Evolutionary conservation across 2,888 invertebrate genomes (phyloP), one percentile per base, ranked within the genome.

Genomic region (Dinocampus coccinellae): DNA sequence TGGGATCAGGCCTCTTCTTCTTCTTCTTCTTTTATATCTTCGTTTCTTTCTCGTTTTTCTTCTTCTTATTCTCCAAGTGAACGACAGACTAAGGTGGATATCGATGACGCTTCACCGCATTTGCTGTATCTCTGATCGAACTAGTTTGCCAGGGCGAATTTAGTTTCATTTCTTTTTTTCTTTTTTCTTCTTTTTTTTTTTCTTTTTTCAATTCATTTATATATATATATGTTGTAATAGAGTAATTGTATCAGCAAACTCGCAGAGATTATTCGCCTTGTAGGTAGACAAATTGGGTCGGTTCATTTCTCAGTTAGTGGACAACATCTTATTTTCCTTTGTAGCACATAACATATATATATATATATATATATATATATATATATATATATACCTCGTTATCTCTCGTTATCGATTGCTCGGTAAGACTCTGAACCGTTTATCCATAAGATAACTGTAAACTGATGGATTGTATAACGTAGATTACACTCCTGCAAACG

Each of bases 371-470:
- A 7, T 29, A 7, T 29, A 29, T 29, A n/a, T n/a, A n/a, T n/a
- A 78, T 47, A 47, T 47, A 47, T 16, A 42, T 42, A 47, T 47
- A 47, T 47, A 74, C 76, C 79, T 80, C 76, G 80, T 84, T 83
- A 83, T 84, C 83, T 79, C 74, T 73, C 71, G 77, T 78, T 85
- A 84, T 84, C 83, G 80, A 84, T 81, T 80, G 79, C 80, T 79
- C 47, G 3, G 39, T 16, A 79, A 57, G 58, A 76, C 73, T 76
- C 74, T 73, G 76, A 75, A 76, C 77, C 60, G 65, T 57, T 78
- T 77, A 79, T 75, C 74, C 57, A 47, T 47, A 33, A n/a, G 71
- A 70, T 83, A 83, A 82, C 83, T 82, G 82, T 83, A 82, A 81
- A 80, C 78, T 77, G 81, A 81, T 82, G 82, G 82, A 82, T 84